Evolutionary conservation across 1,140 invertebrate species (phyloP).

Genomic region (Leptinotarsa defecta): DNA sequence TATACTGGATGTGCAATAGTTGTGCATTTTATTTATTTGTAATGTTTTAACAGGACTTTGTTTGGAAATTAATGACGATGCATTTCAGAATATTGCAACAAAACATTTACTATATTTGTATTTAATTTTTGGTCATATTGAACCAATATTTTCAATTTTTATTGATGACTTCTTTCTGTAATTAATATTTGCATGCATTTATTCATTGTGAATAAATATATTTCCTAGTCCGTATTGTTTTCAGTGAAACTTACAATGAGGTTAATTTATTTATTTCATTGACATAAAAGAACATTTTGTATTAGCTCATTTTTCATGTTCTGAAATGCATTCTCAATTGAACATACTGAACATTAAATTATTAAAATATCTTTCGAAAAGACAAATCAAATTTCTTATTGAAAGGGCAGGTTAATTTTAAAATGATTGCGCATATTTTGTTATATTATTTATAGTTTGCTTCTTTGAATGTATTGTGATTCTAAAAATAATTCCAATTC

Average conservation of each 20-base stretch:
- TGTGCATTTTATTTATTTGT: slow-evolving; percentile 32
- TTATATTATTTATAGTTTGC: slow-evolving; percentile 46
- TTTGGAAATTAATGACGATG: not conserved
- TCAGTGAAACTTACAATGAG: too few species aligned
- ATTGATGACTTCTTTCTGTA: too few species aligned
- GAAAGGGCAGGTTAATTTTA: slow-evolving; percentile 30
- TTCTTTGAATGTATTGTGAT: slow-evolving; percentile 50
- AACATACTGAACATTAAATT: not conserved
- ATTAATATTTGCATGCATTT: too few species aligned
- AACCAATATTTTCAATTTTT: too few species aligned
- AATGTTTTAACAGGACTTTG: too few species aligned
- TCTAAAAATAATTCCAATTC: slow-evolving; percentile 47
- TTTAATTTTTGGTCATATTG: too few species aligned
- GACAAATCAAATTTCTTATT: slow-evolving; percentile 44
- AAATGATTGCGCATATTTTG: slow-evolving; percentile 44
- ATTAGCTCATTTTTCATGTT: slow-evolving; percentile 2
- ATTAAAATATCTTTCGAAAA: slow-evolving; percentile 32
- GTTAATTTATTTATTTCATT: not conserved
- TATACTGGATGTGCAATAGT: slow-evolving; percentile 41
- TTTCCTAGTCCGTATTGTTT: too few species aligned
- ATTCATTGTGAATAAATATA: too few species aligned
- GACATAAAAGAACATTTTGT: not conserved
- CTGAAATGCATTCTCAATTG: slow-evolving; percentile 1
- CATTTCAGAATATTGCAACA: not conserved
- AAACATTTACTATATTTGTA: too few species aligned